Conservation (phyloP, 2,797 vertebrate genomes). For the Manis crassicaudata region DNA sequence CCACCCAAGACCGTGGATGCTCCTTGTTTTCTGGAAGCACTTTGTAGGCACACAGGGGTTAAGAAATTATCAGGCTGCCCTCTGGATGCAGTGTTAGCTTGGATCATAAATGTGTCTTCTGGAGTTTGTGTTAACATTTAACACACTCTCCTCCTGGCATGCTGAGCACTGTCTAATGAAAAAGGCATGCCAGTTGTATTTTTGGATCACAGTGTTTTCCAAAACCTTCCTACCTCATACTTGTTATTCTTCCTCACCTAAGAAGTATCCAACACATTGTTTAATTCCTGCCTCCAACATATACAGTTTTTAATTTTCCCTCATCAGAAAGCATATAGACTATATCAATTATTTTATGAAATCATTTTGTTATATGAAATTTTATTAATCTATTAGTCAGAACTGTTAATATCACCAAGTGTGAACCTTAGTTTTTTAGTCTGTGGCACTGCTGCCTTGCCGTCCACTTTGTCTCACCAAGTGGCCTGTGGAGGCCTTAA, state of each 20-base stretch:
- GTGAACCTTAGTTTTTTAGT: neutral
- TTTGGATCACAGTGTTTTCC: neutral
- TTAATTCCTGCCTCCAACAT: neutral
- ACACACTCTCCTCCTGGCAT: neutral
- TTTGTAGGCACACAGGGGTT: neutral
- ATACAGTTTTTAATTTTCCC: neutral
- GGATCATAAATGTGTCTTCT: neutral
- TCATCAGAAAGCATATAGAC: neutral
- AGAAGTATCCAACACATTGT: neutral
- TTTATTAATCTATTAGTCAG: neutral
- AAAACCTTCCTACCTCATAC: neutral
- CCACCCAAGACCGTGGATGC: neutral
- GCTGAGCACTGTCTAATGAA: neutral
- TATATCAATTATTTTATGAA: neutral
- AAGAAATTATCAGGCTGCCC: neutral
- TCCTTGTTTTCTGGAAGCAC: neutral
- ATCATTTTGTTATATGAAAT: neutral
- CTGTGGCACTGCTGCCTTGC: neutral
- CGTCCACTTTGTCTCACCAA: neutral
- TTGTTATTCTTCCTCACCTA: neutral
- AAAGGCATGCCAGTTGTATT: neutral
- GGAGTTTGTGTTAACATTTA: neutral
- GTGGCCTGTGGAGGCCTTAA: neutral
- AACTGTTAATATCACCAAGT: neutral
- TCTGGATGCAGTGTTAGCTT: neutral